phyloP scores from a whole-genome alignment of 2,888 invertebrate species.

The Phyllotreta striolata region DNA sequence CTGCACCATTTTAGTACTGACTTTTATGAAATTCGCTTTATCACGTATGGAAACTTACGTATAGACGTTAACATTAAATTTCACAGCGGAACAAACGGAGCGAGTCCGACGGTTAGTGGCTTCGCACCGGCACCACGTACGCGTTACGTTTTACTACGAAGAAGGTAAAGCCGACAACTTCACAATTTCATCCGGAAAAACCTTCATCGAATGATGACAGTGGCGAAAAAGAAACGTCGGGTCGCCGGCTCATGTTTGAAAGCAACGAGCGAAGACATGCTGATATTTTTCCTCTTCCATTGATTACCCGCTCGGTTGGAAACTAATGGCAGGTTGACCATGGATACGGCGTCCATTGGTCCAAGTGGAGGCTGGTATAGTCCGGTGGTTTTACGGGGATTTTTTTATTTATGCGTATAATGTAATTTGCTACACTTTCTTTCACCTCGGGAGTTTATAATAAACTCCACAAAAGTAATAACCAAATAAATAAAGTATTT shows the following conservation, averaged over 20 bases:
- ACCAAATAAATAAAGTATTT: no score
- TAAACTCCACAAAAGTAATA: no score
- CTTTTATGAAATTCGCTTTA: no score
- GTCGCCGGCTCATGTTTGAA: constrained; percentile 5
- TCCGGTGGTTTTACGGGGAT: constrained; percentile 6
- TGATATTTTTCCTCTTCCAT: constrained; percentile 52
- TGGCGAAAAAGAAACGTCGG: constrained; percentile 47
- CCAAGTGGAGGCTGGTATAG: constrained; percentile 22
- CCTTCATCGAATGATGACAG: constrained; percentile 40
- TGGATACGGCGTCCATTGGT: constrained; percentile 24
- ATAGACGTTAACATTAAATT: no score
- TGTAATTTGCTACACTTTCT: no score
- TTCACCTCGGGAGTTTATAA: no score
- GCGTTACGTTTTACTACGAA: background rate
- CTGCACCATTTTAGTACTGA: no score
- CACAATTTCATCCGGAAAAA: constrained; percentile 32
- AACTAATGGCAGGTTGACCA: constrained; percentile 50
- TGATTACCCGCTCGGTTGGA: constrained; percentile 57
- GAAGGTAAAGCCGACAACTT: constrained; percentile 5
- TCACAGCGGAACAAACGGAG: no score
- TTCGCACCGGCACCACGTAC: no score
- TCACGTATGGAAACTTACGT: no score
- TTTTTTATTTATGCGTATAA: constrained; percentile 18
- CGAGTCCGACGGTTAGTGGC: no score
- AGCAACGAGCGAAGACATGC: constrained; percentile 42